These are phyloP conservation scores for Ptilodon capucinus DNA, from an alignment of 2,888 invertebrate species.

Conservation along the genomic window DNA sequence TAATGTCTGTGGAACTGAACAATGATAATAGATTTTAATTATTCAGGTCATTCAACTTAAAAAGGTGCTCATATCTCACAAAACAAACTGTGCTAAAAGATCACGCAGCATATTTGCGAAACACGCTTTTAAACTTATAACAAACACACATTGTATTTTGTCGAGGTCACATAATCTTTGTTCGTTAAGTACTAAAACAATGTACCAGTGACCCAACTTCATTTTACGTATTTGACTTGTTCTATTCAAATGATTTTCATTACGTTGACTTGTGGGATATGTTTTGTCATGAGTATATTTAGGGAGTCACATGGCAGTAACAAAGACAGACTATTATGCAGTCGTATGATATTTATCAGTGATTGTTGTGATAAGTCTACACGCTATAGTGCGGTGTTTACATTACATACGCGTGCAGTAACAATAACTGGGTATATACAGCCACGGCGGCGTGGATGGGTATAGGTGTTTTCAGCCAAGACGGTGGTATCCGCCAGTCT, in stretches of 20 bases:
- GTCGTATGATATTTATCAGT: conserved; percentile 38
- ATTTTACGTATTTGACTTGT: neutral
- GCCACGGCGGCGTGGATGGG: conserved; percentile 5
- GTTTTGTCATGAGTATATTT: neutral
- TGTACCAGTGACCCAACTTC: neutral
- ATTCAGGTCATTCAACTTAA: neutral
- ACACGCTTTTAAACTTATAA: neutral
- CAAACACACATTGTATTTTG: neutral
- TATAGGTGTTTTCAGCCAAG: conserved; percentile 30
- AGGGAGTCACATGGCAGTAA: neutral
- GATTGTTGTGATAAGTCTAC: conserved; percentile 50
- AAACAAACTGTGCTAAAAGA: neutral
- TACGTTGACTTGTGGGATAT: conserved; percentile 1
- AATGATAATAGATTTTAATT: neutral
- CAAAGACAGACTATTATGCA: conserved; percentile 34
- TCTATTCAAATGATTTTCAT: neutral
- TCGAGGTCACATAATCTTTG: neutral
- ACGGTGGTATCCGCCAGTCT: conserved; percentile 47
- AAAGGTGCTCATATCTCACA: neutral
- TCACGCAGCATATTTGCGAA: neutral
- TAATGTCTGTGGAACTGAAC: neutral
- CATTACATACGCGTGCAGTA: conserved; percentile 49
- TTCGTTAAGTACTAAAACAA: conserved; percentile 2
- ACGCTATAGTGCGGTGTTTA: conserved; percentile 50
- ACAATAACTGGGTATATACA: conserved; percentile 9